phyloP scores from a whole-genome alignment of 2,797 vertebrate genomes.

The Enteromius afrohamiltoni region DNA sequence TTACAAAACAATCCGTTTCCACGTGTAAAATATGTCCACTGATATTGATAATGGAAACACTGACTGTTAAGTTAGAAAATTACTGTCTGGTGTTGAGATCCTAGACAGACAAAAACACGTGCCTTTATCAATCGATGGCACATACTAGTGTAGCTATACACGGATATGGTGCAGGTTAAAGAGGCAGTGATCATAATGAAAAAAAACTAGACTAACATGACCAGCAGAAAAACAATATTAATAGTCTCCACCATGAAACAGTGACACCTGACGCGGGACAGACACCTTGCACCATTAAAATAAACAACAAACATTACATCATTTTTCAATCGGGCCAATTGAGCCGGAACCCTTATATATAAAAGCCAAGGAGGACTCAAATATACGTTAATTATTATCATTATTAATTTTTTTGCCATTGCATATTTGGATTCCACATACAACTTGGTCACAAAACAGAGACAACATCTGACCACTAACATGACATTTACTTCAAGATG shows the following conservation, averaged over 20 bases:
- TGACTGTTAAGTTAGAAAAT: slow-evolving; percentile 20
- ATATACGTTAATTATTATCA: slow-evolving; percentile 35
- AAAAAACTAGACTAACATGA: slow-evolving; percentile 29
- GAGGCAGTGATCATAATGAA: slow-evolving; percentile 44
- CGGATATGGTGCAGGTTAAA: slow-evolving; percentile 48
- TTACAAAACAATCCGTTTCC: slow-evolving; percentile 8
- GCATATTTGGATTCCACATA: slow-evolving; percentile 60
- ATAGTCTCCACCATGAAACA: slow-evolving; percentile 41
- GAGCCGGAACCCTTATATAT: background rate
- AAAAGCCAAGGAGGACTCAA: slow-evolving; percentile 11
- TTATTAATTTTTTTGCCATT: slow-evolving; percentile 51
- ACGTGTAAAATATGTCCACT: slow-evolving; percentile 39
- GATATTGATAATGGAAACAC: slow-evolving; percentile 35
- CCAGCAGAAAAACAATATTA: slow-evolving; percentile 1
- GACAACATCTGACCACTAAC: slow-evolving; percentile 64
- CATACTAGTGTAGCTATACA: slow-evolving; percentile 27
- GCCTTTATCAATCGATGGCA: slow-evolving; percentile 22
- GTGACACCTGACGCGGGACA: slow-evolving; percentile 40
- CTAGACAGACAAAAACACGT: slow-evolving; percentile 26
- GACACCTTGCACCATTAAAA: slow-evolving; percentile 55
- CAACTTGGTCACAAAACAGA: slow-evolving; percentile 61
- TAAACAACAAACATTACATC: slow-evolving; percentile 47
- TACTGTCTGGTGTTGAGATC: slow-evolving; percentile 13
- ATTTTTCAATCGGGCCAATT: slow-evolving; percentile 33
- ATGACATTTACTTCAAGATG: slow-evolving; percentile 63